Evolutionary conservation across 1,140 invertebrate species (phyloP).

Genomic region (Tetramorium parvispinum): DNA sequence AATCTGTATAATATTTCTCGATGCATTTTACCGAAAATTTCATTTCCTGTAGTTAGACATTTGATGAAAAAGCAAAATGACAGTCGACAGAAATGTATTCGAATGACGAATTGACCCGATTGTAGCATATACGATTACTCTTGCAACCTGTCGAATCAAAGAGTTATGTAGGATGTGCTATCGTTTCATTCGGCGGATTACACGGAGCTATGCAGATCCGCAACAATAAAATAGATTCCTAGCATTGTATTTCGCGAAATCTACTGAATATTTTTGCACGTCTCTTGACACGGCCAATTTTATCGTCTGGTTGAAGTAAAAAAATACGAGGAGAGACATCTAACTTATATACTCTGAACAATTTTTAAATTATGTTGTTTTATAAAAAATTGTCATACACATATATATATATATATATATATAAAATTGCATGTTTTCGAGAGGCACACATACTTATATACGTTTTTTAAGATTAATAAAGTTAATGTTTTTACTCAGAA

Average conservation of each 20-base stretch:
- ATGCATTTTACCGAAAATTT: slow-evolving; percentile 23
- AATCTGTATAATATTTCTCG: slow-evolving; percentile 41
- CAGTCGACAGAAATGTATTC: slow-evolving; percentile 11
- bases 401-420: too few species aligned
- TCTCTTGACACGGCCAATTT: slow-evolving; percentile 9
- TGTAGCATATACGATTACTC: slow-evolving; percentile 32
- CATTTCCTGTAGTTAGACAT: background rate
- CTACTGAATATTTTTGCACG: slow-evolving; percentile 15
- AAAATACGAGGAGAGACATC: background rate
- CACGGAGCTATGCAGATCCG: slow-evolving; percentile 1
- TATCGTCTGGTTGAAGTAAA: background rate
- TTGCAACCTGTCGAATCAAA: slow-evolving; percentile 51
- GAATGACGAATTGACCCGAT: slow-evolving; percentile 17
- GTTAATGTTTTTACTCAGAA: background rate
- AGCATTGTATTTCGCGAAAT: slow-evolving; percentile 1
- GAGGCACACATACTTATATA: background rate
- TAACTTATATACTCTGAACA: background rate
- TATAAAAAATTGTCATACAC: background rate
- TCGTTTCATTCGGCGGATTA: slow-evolving; percentile 51
- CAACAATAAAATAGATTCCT: slow-evolving; percentile 29
- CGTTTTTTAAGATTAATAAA: background rate
- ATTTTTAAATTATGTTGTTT: background rate
- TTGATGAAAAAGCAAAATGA: slow-evolving; percentile 20
- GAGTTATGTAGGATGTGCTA: slow-evolving; percentile 22
- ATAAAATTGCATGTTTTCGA: background rate